Conservation (phyloP, 2,797 vertebrate genomes). For the Garrulus glandarius region DNA sequence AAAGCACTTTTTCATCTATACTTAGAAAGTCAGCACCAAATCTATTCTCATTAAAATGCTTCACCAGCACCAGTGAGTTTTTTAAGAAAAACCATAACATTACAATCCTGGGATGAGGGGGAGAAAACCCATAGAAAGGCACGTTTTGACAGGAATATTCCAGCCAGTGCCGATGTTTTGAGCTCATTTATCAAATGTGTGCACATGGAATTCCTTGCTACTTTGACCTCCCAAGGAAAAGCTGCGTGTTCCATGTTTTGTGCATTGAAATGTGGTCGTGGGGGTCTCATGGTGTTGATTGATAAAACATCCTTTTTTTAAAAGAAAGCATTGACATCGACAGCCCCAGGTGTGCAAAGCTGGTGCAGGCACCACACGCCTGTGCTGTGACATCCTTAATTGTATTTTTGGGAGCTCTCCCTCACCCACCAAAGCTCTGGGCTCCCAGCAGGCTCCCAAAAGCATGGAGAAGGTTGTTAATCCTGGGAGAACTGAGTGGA, state of each 20-base stretch:
- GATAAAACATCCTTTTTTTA: neutral
- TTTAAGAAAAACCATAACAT: neutral
- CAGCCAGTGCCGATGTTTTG: neutral
- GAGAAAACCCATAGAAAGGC: neutral
- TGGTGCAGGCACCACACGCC: neutral
- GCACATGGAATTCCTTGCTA: fast-evolving
- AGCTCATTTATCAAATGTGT: neutral
- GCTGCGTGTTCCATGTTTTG: fast-evolving
- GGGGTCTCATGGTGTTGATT: neutral
- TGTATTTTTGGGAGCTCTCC: fast-evolving
- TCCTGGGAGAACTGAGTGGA: neutral
- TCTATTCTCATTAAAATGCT: neutral
- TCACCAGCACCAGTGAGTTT: neutral
- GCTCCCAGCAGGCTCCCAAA: neutral
- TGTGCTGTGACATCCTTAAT: neutral
- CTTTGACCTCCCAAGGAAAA: neutral
- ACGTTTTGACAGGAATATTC: neutral
- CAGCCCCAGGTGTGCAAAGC: neutral
- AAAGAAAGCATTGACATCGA: fast-evolving
- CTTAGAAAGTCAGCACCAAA: neutral
- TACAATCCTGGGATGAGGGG: neutral
- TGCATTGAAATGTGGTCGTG: fast-evolving
- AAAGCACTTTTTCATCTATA: neutral
- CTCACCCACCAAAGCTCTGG: neutral
- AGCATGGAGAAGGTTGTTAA: neutral